A percentile compares a stretch with the other conserved stretches of the same genome.
phyloP scores from a whole-genome alignment of 2,113 vertebrate genomes.

The Neogale vison region DNA sequence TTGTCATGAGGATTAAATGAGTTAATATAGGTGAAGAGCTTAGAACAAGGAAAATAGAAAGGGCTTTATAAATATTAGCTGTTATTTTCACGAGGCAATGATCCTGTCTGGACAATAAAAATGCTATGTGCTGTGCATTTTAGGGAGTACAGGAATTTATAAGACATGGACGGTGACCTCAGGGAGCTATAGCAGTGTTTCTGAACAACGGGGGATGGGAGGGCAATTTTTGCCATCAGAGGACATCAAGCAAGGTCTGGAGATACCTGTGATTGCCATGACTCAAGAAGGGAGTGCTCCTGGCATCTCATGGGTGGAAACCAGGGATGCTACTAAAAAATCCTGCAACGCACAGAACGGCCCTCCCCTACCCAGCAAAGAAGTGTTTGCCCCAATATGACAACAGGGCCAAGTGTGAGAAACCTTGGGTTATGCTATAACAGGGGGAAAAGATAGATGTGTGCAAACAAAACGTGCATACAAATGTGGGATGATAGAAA shows the following conservation, averaged over 20 bases:
- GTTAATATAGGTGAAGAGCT: not conserved
- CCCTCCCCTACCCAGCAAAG: not conserved
- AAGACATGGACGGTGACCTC: not conserved
- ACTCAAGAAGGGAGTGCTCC: not conserved
- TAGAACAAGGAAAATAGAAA: not conserved
- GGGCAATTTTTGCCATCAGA: not conserved
- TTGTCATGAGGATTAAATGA: not conserved
- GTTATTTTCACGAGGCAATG: not conserved
- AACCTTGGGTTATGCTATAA: not conserved
- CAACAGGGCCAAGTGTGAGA: not conserved
- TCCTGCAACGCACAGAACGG: not conserved
- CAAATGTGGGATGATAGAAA: not conserved
- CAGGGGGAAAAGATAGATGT: not conserved
- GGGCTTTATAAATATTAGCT: not conserved
- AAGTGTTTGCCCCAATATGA: not conserved
- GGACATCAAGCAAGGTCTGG: not conserved
- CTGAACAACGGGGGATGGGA: not conserved
- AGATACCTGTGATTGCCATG: not conserved
- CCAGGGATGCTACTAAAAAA: not conserved
- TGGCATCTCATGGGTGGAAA: not conserved
- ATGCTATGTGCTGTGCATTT: not conserved
- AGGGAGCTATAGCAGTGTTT: not conserved
- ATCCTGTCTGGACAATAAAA: not conserved
- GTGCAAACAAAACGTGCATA: not conserved
- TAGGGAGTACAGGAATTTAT: not conserved